These are phyloP conservation scores for Epinephelus malabaricus DNA, from an alignment of 2,797 vertebrate species.

Conservation along the genomic window DNA sequence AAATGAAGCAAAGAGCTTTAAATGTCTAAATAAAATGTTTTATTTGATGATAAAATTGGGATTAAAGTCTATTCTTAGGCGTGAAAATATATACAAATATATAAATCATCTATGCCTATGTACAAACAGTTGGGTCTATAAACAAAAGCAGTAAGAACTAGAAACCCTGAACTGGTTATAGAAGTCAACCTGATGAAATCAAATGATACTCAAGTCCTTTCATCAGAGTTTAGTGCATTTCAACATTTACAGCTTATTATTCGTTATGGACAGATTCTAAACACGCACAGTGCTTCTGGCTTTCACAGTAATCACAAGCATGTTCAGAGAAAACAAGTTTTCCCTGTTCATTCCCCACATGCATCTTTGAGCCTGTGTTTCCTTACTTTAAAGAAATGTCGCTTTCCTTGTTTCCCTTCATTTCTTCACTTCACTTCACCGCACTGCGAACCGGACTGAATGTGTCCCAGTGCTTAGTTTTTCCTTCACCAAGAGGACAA, in stretches of 20 bases:
- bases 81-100: slow-evolving; percentile 47
- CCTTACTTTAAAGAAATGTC: slow-evolving; percentile 44
- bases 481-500: slow-evolving; percentile 3
- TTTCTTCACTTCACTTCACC: slow-evolving; percentile 7
- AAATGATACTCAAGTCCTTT: slow-evolving; percentile 1
- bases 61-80: not conserved
- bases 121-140: slow-evolving; percentile 42
- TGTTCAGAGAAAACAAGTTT: not conserved
- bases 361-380: slow-evolving; percentile 16
- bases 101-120: slow-evolving; percentile 42
- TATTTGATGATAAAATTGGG: slow-evolving; percentile 10
- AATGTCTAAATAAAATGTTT: slow-evolving; percentile 27
- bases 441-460: not conserved
- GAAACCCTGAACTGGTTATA: slow-evolving; percentile 29
- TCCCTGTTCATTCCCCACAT: slow-evolving; percentile 1
- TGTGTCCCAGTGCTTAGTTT: slow-evolving; percentile 19
- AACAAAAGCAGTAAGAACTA: slow-evolving; percentile 40
- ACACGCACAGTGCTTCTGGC: not conserved
- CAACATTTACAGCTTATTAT: slow-evolving; percentile 47
- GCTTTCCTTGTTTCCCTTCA: slow-evolving; percentile 59
- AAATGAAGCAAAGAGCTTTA: not conserved
- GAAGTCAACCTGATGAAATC: slow-evolving; percentile 18
- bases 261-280: not conserved
- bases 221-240: slow-evolving; percentile 47
- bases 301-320: slow-evolving; percentile 51